Conservation (phyloP, 2,113 vertebrate species). For the Aphyosemion australe region DNA sequence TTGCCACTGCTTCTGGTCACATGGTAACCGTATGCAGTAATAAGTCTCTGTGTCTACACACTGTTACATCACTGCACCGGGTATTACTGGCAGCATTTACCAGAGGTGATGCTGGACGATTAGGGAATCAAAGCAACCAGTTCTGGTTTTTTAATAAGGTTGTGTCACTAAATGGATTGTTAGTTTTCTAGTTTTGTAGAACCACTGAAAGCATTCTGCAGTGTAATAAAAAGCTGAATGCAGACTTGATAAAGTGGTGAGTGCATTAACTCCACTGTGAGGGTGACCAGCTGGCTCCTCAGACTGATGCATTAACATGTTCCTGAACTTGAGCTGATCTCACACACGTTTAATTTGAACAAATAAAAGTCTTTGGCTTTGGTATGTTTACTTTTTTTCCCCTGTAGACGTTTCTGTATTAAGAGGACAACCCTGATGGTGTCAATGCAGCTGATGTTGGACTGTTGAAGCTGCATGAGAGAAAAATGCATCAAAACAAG, state of each 20-base stretch:
- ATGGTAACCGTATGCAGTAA: neutral
- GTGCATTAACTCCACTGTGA: neutral
- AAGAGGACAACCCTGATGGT: no score
- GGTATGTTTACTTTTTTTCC: no score
- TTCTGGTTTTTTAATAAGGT: constrained; percentile 13
- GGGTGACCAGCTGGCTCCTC: no score
- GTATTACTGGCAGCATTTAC: neutral
- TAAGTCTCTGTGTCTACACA: neutral
- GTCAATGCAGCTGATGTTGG: no score
- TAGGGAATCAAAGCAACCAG: neutral
- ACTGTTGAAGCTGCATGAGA: no score
- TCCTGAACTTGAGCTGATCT: no score
- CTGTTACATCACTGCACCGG: constrained; percentile 1
- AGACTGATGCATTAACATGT: no score
- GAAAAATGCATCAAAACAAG: no score
- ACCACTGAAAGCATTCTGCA: neutral
- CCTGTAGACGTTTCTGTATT: no score
- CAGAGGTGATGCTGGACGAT: constrained; percentile 13
- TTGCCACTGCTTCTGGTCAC: neutral
- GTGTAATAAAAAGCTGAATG: neutral
- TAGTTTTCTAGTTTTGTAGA: constrained; percentile 51
- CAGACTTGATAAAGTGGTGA: constrained; percentile 20
- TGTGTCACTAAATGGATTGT: constrained; percentile 14
- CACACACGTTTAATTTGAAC: no score
- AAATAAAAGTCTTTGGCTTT: no score